Conservation (phyloP, 2,888 invertebrate genomes). For the Phania funesta region DNA sequence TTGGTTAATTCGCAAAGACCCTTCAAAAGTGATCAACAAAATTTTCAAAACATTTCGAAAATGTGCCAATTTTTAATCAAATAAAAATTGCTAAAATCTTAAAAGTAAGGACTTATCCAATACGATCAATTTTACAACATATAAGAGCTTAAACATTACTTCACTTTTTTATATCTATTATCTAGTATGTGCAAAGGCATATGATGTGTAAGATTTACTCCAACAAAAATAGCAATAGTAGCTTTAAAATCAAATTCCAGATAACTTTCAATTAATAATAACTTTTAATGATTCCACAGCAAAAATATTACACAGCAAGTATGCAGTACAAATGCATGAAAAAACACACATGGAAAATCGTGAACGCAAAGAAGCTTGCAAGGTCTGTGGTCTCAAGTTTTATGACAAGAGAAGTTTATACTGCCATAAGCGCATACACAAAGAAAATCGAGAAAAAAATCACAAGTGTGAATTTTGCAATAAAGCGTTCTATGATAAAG, state of each 20-base stretch:
- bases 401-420: constrained; percentile 30
- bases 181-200: too few species aligned
- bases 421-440: constrained; percentile 46
- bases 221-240: too few species aligned
- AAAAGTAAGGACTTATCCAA: too few species aligned
- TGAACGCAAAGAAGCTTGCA: constrained; percentile 44
- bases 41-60: too few species aligned
- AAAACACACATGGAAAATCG: constrained; percentile 53
- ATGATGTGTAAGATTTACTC: too few species aligned
- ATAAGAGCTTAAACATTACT: too few species aligned
- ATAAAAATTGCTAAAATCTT: too few species aligned
- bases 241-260: neutral
- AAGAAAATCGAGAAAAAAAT: constrained; percentile 54
- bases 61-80: too few species aligned
- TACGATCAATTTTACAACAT: too few species aligned
- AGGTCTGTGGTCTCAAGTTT: constrained; percentile 52
- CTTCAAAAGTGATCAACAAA: too few species aligned
- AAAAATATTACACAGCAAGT: constrained; percentile 45
- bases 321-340: constrained; percentile 51
- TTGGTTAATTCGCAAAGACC: too few species aligned
- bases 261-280: neutral
- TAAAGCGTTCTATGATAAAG: constrained; percentile 50
- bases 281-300: constrained; percentile 17
- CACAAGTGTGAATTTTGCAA: constrained; percentile 61
- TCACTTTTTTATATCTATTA: too few species aligned